A percentile compares a stretch with the other conserved stretches of the same genome.
Evolutionary conservation across 2,113 vertebrate genomes (phyloP).

Genomic region (Urocitellus parryii): DNA sequence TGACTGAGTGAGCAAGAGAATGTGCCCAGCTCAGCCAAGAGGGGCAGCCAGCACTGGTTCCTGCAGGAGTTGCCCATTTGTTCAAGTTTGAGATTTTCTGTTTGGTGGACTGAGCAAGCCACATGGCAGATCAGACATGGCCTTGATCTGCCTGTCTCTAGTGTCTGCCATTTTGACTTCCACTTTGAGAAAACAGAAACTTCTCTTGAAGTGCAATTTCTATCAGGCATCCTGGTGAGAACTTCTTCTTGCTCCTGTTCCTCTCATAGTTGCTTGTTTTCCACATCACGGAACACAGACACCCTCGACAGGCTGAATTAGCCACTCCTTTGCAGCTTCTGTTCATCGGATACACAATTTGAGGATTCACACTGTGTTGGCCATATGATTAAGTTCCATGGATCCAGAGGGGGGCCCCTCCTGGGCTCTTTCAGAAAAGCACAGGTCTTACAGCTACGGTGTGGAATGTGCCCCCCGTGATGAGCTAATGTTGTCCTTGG

Average conservation of each 20-base stretch:
- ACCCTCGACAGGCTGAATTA: not conserved
- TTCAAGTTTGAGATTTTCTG: not conserved
- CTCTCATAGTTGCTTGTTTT: not conserved
- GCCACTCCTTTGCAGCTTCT: not conserved
- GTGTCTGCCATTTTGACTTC: not conserved
- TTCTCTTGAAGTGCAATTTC: not conserved
- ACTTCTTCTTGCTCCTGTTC: not conserved
- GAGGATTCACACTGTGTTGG: not conserved
- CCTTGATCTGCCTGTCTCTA: not conserved
- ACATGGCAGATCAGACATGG: fast-evolving
- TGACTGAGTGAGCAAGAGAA: not conserved
- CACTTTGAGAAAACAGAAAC: not conserved
- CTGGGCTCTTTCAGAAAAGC: not conserved
- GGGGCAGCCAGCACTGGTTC: not conserved
- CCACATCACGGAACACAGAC: not conserved
- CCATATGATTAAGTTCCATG: fast-evolving
- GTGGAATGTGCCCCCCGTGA: not conserved
- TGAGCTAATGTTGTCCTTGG: not conserved
- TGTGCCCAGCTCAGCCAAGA: not conserved
- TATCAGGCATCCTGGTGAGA: not conserved
- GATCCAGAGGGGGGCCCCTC: not conserved
- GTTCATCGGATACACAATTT: fast-evolving
- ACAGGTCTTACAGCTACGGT: not conserved
- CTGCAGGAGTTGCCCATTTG: not conserved
- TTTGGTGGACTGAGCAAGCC: not conserved